Conservation (phyloP, 2,113 vertebrate genomes). For the Fulmarus glacialis region DNA sequence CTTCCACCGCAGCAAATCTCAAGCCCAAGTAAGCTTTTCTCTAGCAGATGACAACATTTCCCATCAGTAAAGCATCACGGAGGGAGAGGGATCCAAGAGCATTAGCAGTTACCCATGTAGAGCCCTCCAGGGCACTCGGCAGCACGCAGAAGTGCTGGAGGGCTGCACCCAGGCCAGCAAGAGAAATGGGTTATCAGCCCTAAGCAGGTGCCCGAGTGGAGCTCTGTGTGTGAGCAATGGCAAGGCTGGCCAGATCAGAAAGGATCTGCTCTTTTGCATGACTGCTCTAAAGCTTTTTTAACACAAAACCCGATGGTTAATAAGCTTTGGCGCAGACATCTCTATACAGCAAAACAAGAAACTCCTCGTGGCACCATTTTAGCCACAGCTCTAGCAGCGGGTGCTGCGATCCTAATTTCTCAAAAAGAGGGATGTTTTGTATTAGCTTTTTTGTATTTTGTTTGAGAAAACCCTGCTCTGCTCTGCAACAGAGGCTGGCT, state of each 20-base stretch:
- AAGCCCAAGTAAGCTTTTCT: background rate
- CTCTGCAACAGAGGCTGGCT: background rate
- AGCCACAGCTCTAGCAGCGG: background rate
- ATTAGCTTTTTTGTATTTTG: background rate
- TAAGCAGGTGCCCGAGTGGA: background rate
- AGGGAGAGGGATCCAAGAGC: background rate
- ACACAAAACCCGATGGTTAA: background rate
- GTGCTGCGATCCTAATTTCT: background rate
- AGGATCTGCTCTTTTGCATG: background rate
- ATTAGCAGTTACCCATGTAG: background rate
- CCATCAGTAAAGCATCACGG: background rate
- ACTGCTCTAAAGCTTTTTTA: background rate
- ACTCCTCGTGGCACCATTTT: background rate
- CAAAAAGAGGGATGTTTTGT: background rate
- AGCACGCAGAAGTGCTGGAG: background rate
- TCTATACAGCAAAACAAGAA: background rate
- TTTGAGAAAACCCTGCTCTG: background rate
- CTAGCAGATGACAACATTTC: background rate
- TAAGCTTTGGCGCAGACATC: background rate
- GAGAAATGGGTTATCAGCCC: background rate
- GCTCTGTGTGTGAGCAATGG: background rate
- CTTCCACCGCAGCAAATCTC: background rate
- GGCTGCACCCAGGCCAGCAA: background rate
- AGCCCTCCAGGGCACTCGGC: background rate
- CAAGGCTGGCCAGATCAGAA: background rate